These are phyloP conservation scores for Antennarius striatus DNA, from an alignment of 2,113 vertebrate genomes.

Conservation along the genomic window DNA sequence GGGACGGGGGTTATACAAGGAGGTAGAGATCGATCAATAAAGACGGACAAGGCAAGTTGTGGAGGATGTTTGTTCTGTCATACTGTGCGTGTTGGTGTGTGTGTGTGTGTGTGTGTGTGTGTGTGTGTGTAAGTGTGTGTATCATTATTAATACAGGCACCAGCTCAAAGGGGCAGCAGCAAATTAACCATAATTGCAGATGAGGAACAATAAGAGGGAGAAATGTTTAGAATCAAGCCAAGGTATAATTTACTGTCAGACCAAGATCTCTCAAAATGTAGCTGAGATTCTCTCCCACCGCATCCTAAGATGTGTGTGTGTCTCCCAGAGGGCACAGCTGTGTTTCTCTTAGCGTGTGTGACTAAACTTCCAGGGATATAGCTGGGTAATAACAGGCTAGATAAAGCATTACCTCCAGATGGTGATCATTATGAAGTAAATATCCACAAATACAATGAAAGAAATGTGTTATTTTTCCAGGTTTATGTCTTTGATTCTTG, in stretches of 20 bases:
- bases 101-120: slow-evolving; percentile 33
- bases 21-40: slow-evolving; percentile 87
- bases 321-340: slow-evolving; percentile 44
- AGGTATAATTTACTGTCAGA: slow-evolving; percentile 59
- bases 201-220: slow-evolving; percentile 53
- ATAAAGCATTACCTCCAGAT: slow-evolving; percentile 50
- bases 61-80: slow-evolving; percentile 44
- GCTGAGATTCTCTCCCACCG: slow-evolving; percentile 34
- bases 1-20: slow-evolving; percentile 31
- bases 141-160: slow-evolving; percentile 39
- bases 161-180: slow-evolving; percentile 52
- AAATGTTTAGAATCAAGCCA: slow-evolving; percentile 67
- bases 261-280: slow-evolving; percentile 19
- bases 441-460: slow-evolving; percentile 26
- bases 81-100: slow-evolving; percentile 34
- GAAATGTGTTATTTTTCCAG: slow-evolving; percentile 6
- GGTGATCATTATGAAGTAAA: slow-evolving; percentile 44
- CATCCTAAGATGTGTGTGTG: slow-evolving; percentile 7
- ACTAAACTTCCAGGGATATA: slow-evolving; percentile 39
- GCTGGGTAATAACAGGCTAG: slow-evolving; percentile 53
- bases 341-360: slow-evolving; percentile 41
- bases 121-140: slow-evolving; percentile 21
- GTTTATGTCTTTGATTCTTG: slow-evolving; percentile 8
- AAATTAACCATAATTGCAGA: slow-evolving; percentile 71
- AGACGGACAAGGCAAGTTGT: slow-evolving; percentile 16